Evolutionary conservation across 2,888 invertebrate genomes (phyloP), one percentile per base, ranked within the genome.

Genomic region (Nomada ruficornis): DNA sequence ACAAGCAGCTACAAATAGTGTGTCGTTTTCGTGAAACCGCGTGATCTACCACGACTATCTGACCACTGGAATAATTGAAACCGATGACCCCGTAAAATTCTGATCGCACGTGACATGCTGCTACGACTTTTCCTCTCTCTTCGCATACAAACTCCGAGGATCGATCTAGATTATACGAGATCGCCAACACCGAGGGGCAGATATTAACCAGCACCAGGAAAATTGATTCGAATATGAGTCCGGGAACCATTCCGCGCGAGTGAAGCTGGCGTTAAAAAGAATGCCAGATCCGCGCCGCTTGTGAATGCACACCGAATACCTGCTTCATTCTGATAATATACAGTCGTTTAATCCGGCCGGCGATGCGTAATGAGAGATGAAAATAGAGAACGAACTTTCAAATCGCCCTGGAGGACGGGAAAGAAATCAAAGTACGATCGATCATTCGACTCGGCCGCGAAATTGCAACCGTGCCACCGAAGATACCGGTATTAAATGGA

Each of bases 11-110:
- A 36, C 36, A 36, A 36, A 36, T 36, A 36, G 36, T 9, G 18
- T 20, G n/a, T 47, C 47, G 67, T 26, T 77, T 67, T 15, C 65
- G 70, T 60, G 69, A 70, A 68, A 70, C 67, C 50, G 15, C 36
- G 65, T 13, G 64, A 59, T 42, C 20, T 42, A 26, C 54, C 68
- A 44, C 57, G 65, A 13, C 63, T 71, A 67, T 47, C 73, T 60
- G 78, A 67, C 70, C 75, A 63, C 69, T 29, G 71, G 36, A 52
- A 82, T 88, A 88, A 88, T 88, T 88, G 86, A 88, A 88, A 88
- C 80, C 82, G 86, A 88, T 86, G 80, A 80, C 69, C 54, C 50
- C 68, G 80, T 70, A 80, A 86, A 82, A 73, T 80, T 75, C 42
- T 13, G 44, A 62, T 52, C 70, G 55, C 63, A 20, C 57, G 15